Percentiles rank a stretch among this genome's conserved stretches.
Conservation (phyloP, 2,113 vertebrate species). For the Chroicocephalus ridibundus region DNA sequence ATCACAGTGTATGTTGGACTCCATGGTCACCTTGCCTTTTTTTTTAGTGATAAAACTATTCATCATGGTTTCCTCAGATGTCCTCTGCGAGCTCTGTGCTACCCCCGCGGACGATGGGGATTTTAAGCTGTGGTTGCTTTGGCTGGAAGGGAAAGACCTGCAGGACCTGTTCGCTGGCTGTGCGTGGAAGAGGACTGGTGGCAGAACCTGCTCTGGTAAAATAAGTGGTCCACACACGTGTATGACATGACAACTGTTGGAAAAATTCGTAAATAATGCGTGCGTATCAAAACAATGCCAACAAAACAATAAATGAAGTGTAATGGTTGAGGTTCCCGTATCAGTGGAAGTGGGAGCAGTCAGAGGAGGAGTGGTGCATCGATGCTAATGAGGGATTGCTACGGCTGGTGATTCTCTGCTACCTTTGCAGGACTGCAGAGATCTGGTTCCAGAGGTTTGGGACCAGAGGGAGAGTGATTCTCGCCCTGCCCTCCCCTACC, state of each 20-base stretch:
- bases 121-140: background rate
- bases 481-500: no score
- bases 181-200: background rate
- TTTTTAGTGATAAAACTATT: background rate
- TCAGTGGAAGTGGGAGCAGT: background rate
- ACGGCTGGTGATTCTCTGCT: background rate
- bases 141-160: background rate
- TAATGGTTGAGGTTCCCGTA: background rate
- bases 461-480: no score
- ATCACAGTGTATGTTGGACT: background rate
- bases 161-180: background rate
- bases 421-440: background rate
- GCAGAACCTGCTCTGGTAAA: background rate
- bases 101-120: background rate
- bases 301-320: background rate
- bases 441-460: background rate
- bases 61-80: background rate
- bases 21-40: background rate
- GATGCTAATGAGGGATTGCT: background rate
- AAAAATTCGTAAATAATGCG: rapidly evolving
- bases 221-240: background rate
- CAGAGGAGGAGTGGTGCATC: rapidly evolving
- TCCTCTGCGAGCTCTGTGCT: background rate
- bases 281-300: background rate
- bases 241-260: background rate